Conservation (phyloP, 2,797 vertebrate species). For the Neoniphon sammara region DNA sequence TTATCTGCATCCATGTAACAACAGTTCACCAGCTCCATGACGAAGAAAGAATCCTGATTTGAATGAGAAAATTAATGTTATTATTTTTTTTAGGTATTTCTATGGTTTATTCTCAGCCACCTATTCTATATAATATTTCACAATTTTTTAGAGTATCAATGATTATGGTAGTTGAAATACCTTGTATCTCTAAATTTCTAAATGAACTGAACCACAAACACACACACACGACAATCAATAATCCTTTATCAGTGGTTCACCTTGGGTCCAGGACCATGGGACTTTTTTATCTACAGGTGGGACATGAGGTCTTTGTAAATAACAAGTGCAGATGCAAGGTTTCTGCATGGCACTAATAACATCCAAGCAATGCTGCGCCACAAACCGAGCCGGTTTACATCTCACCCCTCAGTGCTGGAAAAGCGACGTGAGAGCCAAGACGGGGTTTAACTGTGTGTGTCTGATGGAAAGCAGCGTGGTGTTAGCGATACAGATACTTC, state of each 20-base stretch:
- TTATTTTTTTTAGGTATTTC: too few relatives aligned
- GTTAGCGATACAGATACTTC: not conserved
- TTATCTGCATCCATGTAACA: not conserved
- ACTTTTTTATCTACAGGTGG: not conserved
- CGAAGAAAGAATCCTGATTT: not conserved
- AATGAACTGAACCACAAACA: not conserved
- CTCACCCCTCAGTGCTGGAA: not conserved
- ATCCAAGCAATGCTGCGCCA: not conserved
- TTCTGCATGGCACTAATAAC: not conserved
- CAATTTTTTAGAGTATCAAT: too few relatives aligned
- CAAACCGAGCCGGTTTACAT: conserved; percentile 6
- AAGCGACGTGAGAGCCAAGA: conserved; percentile 8
- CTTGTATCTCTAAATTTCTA: too few relatives aligned
- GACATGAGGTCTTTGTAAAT: too few relatives aligned
- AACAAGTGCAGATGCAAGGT: too few relatives aligned
- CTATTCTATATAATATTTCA: not conserved
- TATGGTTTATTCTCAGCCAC: not conserved
- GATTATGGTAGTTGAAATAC: not conserved
- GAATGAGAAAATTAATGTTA: not conserved
- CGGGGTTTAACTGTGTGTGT: conserved; percentile 8
- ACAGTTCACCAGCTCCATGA: not conserved
- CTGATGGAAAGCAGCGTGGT: not conserved
- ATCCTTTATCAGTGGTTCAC: not conserved
- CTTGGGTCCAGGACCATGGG: not conserved
- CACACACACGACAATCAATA: not conserved